Percentiles rank a stretch among this genome's conserved stretches.
phyloP scores from a whole-genome alignment of 37 sponge, comb jelly and placozoan genomes.

The Mnemiopsis leidyi region DNA sequence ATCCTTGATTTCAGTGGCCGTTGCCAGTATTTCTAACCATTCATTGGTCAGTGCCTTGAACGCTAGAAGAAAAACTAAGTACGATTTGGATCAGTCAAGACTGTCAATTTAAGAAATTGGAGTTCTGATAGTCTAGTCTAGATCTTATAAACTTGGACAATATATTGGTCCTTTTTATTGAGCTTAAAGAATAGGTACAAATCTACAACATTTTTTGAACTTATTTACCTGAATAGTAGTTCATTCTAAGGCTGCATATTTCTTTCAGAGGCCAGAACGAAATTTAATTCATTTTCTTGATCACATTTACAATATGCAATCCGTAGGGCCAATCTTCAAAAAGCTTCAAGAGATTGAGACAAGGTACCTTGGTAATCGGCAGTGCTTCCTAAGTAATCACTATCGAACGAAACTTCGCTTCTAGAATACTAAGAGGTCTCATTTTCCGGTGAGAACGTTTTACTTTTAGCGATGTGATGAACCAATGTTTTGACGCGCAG shows the following conservation, averaged over 20 bases:
- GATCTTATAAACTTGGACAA: no score
- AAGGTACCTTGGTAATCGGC: not conserved
- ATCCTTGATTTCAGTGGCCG: not conserved
- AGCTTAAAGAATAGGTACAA: no score
- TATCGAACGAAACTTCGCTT: no score
- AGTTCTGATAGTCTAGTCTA: no score
- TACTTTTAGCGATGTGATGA: no score
- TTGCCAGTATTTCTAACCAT: not conserved
- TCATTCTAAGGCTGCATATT: not conserved
- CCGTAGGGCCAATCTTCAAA: not conserved
- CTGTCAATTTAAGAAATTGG: not conserved
- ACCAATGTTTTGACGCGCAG: no score
- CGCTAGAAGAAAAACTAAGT: not conserved
- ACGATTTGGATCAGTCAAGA: not conserved
- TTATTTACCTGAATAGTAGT: not conserved
- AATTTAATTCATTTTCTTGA: not conserved
- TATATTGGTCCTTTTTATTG: no score
- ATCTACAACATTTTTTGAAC: not conserved
- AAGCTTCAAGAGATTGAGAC: not conserved
- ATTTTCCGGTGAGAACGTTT: no score
- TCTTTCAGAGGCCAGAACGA: not conserved
- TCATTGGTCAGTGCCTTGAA: not conserved
- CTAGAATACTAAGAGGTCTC: no score
- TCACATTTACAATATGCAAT: not conserved
- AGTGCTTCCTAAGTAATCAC: not conserved